Percentiles rank a stretch among this genome's conserved stretches.
These are phyloP conservation scores for Coregonus suidteri DNA, from an alignment of 2,797 vertebrate species.

Conservation along the genomic window DNA sequence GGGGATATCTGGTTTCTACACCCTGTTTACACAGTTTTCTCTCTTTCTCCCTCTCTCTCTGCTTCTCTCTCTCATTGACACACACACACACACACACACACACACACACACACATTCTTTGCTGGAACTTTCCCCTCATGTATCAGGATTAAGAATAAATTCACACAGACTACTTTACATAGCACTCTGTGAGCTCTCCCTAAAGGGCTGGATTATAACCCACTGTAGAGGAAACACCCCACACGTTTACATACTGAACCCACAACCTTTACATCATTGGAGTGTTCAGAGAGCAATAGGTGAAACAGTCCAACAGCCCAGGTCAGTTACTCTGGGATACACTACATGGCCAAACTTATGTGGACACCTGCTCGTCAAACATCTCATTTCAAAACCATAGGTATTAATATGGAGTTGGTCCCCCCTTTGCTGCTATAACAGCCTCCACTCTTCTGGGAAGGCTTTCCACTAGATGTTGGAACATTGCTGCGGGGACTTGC, in stretches of 20 bases:
- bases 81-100: background rate
- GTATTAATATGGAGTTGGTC: too few species aligned
- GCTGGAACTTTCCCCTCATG: background rate
- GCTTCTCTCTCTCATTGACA: background rate
- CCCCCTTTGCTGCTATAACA: too few species aligned
- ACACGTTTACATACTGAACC: conserved; percentile 64
- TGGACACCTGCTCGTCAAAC: too few species aligned
- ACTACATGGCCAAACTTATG: conserved; percentile 12
- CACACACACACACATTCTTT: background rate
- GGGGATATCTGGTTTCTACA: conserved; percentile 72
- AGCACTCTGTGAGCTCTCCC: conserved; percentile 40
- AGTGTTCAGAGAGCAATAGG: conserved; percentile 37
- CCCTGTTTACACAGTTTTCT: conserved; percentile 55
- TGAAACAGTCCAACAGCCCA: conserved; percentile 39
- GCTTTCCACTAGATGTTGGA: conserved; percentile 30
- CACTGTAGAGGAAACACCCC: conserved; percentile 66
- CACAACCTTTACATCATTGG: conserved; percentile 36
- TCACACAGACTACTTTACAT: conserved; percentile 53
- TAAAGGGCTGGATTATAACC: conserved; percentile 57
- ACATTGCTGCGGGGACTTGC: too few species aligned
- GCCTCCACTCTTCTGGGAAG: too few species aligned
- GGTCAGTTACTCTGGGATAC: conserved; percentile 59
- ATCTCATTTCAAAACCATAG: too few species aligned
- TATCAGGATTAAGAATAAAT: conserved; percentile 30
- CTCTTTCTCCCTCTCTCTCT: conserved; percentile 30